Conservation (phyloP, 2,797 vertebrate genomes). For the Takifugu ocellatus region DNA sequence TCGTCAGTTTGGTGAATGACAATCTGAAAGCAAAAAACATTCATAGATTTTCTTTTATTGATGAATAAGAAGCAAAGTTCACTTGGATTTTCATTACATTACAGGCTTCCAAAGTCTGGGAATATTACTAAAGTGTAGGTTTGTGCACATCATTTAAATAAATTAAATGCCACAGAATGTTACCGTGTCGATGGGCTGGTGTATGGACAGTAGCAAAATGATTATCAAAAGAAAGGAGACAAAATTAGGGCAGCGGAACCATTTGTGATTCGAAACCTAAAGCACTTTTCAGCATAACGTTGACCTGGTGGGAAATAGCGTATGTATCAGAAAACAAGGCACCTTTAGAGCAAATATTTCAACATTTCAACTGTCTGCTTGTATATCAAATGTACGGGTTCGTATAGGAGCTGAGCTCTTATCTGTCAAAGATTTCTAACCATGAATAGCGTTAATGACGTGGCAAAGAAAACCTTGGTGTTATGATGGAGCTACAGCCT, state of each 20-base stretch:
- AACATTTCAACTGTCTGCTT: too few species aligned
- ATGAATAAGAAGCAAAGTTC: conserved; percentile 79
- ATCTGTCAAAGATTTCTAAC: conserved; percentile 10
- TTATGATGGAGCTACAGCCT: conserved; percentile 11
- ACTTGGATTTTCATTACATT: conserved; percentile 76
- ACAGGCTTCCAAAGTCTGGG: conserved; percentile 80
- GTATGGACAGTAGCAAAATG: conserved; percentile 65
- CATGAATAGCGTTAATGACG: conserved; percentile 8
- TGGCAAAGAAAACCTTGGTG: conserved; percentile 37
- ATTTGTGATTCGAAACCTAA: conserved; percentile 34
- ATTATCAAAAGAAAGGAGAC: conserved; percentile 30
- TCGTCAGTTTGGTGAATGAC: conserved; percentile 14
- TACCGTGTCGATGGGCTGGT: conserved; percentile 80
- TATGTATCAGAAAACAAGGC: conserved; percentile 75
- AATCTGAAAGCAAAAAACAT: conserved; percentile 10
- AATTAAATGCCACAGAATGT: conserved; percentile 80
- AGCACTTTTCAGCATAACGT: conserved; percentile 33
- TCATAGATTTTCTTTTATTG: conserved; percentile 66
- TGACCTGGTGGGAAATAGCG: conserved; percentile 24
- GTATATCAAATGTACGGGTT: background rate
- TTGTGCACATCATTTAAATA: conserved; percentile 87
- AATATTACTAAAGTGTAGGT: conserved; percentile 67
- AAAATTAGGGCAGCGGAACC: conserved; percentile 34
- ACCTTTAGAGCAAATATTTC: conserved; percentile 60
- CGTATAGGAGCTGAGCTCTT: conserved; percentile 24